phyloP scores from a whole-genome alignment of 1,140 invertebrate genomes.

The Meloidogyne hapla region DNA sequence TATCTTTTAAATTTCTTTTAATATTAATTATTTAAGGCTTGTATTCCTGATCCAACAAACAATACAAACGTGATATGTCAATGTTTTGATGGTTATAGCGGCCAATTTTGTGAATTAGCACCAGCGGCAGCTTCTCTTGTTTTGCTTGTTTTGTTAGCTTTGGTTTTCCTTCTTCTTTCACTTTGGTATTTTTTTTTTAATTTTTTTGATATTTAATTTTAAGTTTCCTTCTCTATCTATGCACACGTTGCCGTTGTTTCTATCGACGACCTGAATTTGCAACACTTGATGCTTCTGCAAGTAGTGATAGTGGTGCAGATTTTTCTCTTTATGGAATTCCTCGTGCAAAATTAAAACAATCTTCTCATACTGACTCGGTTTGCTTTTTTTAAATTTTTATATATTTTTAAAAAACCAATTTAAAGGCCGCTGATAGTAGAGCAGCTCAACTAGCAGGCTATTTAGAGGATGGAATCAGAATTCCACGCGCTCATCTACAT shows the following conservation, averaged over 20 bases:
- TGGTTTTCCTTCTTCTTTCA: constrained; percentile 58
- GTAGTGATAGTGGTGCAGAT: constrained; percentile 61
- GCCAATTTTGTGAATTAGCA: constrained; percentile 57
- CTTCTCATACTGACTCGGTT: constrained; percentile 25
- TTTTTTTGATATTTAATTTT: constrained; percentile 28
- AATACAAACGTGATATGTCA: constrained; percentile 60
- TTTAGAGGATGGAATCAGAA: constrained; percentile 59
- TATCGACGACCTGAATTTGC: constrained; percentile 53
- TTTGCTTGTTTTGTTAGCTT: constrained; percentile 56
- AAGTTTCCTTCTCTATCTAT: constrained; percentile 58
- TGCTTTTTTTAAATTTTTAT: constrained; percentile 4
- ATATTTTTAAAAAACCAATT: background rate
- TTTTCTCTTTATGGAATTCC: constrained; percentile 62
- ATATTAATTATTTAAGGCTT: constrained; percentile 36
- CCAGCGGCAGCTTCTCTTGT: constrained; percentile 55
- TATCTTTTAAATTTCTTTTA: background rate
- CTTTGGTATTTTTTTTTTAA: constrained; percentile 47
- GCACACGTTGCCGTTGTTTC: constrained; percentile 62
- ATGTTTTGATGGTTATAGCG: constrained; percentile 60
- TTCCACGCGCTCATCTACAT: constrained; percentile 56
- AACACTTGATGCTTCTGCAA: constrained; percentile 59
- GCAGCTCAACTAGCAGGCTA: constrained; percentile 54
- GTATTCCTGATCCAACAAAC: constrained; percentile 58
- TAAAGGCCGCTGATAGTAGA: constrained; percentile 31
- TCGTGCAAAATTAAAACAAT: constrained; percentile 58